A percentile compares a stretch with the other conserved stretches of the same genome.
These are phyloP conservation scores for Drosophila pseudoananassae DNA, from an alignment of 1,140 invertebrate genomes.

Conservation along the genomic window DNA sequence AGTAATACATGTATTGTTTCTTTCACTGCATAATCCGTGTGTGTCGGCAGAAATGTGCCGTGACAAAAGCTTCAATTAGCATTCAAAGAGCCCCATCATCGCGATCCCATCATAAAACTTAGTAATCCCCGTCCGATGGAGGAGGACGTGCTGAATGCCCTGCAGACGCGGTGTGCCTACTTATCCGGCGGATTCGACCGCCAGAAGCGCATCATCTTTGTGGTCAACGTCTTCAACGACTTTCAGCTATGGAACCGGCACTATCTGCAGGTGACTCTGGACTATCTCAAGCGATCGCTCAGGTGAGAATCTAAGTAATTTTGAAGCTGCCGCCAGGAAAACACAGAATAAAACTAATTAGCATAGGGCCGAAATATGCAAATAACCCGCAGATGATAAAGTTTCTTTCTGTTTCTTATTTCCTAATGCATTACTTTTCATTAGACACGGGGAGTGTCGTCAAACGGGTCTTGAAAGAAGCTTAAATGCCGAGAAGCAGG, in stretches of 20 bases:
- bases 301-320: slow-evolving; percentile 84
- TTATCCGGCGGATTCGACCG: slow-evolving; percentile 88
- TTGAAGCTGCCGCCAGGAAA: slow-evolving; percentile 25
- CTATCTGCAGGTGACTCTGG: slow-evolving; percentile 85
- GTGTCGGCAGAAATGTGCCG: slow-evolving; percentile 50
- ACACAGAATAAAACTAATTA: slow-evolving; percentile 46
- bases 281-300: slow-evolving; percentile 87
- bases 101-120: slow-evolving; percentile 20
- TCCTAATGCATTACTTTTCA: slow-evolving; percentile 56
- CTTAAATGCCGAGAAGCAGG: slow-evolving; percentile 7
- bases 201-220: slow-evolving; percentile 87
- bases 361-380: slow-evolving; percentile 72
- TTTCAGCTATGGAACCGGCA: slow-evolving; percentile 85
- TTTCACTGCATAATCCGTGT: slow-evolving; percentile 4
- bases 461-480: slow-evolving; percentile 20
- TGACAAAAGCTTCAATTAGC: slow-evolving; percentile 45
- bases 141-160: slow-evolving; percentile 84
- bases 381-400: slow-evolving; percentile 69
- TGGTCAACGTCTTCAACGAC: slow-evolving; percentile 87
- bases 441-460: slow-evolving; percentile 40
- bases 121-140: slow-evolving; percentile 68
- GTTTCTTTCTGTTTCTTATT: slow-evolving; percentile 1
- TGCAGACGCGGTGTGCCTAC: slow-evolving; percentile 86
- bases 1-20: background rate
- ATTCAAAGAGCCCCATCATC: slow-evolving; percentile 55